Conservation (phyloP, 2,797 vertebrate genomes). For the Acrossocheilus wenchowensis region DNA sequence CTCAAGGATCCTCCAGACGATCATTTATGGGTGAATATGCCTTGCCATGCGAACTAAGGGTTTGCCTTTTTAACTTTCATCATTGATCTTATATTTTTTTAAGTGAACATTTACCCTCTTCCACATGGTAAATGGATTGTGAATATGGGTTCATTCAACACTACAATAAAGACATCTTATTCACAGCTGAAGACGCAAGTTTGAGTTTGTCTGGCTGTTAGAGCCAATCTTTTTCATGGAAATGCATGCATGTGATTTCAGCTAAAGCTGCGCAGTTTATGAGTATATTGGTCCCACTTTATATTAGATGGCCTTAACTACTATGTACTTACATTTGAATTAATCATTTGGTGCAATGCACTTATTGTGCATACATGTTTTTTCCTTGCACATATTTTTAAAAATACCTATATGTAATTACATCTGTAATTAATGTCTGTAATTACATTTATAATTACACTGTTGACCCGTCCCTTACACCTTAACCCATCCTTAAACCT, state of each 20-base stretch:
- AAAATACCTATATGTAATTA: too few relatives aligned
- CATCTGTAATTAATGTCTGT: too few relatives aligned
- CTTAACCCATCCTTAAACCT: too few relatives aligned
- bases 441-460: too few relatives aligned
- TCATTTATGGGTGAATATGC: conserved; percentile 30
- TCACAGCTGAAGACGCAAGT: background rate
- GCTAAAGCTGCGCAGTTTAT: conserved; percentile 22
- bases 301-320: too few relatives aligned
- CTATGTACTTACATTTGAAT: too few relatives aligned
- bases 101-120: conserved; percentile 40
- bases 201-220: conserved; percentile 7
- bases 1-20: background rate
- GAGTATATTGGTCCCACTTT: background rate
- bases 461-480: too few relatives aligned
- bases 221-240: conserved; percentile 5
- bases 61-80: conserved; percentile 50
- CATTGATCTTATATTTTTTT: conserved; percentile 49
- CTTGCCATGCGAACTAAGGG: conserved; percentile 40
- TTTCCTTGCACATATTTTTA: too few relatives aligned
- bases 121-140: conserved; percentile 36
- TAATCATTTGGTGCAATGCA: too few relatives aligned
- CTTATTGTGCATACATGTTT: too few relatives aligned
- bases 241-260: background rate
- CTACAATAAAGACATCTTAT: conserved; percentile 50
- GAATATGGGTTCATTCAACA: conserved; percentile 42